A percentile compares a stretch with the other conserved stretches of the same genome.
Evolutionary conservation across 2,113 vertebrate genomes (phyloP).

Genomic region (Smithornis capensis): DNA sequence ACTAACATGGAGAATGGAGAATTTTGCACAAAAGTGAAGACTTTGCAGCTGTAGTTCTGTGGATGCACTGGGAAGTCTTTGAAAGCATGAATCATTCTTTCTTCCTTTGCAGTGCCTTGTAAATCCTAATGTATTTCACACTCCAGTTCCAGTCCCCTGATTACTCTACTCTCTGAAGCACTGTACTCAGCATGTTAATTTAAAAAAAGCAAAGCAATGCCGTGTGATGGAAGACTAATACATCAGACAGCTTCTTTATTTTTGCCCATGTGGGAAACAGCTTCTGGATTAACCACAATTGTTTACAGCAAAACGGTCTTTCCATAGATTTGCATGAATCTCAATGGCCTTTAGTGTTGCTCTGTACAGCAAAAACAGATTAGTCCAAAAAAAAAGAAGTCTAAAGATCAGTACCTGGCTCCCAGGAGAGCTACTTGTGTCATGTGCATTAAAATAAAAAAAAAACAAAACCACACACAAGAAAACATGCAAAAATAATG

Average conservation of each 20-base stretch:
- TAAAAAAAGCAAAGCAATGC: background rate
- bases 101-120: background rate
- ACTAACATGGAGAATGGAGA: background rate
- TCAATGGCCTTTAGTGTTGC: background rate
- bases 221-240: background rate
- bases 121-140: background rate
- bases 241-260: background rate
- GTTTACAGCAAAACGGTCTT: background rate
- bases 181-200: background rate
- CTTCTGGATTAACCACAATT: background rate
- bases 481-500: background rate
- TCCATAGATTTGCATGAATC: fast-evolving
- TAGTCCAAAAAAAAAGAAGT: background rate
- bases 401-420: background rate
- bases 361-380: background rate
- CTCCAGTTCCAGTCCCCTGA: background rate
- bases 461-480: background rate
- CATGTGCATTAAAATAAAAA: background rate
- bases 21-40: background rate
- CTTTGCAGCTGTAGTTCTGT: background rate
- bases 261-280: background rate
- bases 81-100: background rate
- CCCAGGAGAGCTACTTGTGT: background rate
- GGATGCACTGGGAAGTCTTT: background rate
- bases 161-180: background rate